These are phyloP conservation scores for Mustelus asterias DNA, from an alignment of 2,113 vertebrate species.

Conservation along the genomic window DNA sequence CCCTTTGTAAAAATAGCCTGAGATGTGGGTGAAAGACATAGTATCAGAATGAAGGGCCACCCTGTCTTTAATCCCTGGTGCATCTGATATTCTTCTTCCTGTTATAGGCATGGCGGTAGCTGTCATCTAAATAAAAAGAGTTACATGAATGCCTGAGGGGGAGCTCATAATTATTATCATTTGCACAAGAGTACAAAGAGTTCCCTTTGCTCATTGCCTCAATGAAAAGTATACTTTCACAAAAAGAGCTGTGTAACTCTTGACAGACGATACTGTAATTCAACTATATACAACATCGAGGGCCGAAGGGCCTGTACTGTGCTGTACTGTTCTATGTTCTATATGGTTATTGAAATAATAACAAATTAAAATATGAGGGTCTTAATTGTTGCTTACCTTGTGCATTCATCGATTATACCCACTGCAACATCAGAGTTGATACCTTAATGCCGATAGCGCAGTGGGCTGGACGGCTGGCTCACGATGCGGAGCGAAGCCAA, in stretches of 20 bases:
- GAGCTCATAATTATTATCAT: constrained; percentile 24
- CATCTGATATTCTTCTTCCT: constrained; percentile 25
- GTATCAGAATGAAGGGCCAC: background rate
- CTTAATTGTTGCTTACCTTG: background rate
- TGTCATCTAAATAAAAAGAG: constrained; percentile 27
- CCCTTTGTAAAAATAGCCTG: background rate
- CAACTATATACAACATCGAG: no score
- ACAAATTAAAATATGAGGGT: background rate
- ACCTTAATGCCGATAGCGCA: background rate
- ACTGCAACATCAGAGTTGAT: no score
- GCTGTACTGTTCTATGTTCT: no score
- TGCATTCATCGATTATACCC: background rate
- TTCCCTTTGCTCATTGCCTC: background rate
- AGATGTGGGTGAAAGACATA: background rate
- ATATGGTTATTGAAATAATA: background rate
- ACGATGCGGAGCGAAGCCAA: no score
- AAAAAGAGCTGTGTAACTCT: background rate
- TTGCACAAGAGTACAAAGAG: constrained; percentile 34
- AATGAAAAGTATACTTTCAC: background rate
- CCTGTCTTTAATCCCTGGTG: constrained; percentile 3
- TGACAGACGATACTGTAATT: constrained; percentile 7
- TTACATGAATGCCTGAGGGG: constrained; percentile 27
- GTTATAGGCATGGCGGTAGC: background rate
- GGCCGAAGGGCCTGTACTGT: no score
- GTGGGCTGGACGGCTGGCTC: background rate